Percentiles rank a stretch among this genome's conserved stretches.
Conservation (phyloP, 2,797 vertebrate species). For the Peromyscus nudipes region DNA sequence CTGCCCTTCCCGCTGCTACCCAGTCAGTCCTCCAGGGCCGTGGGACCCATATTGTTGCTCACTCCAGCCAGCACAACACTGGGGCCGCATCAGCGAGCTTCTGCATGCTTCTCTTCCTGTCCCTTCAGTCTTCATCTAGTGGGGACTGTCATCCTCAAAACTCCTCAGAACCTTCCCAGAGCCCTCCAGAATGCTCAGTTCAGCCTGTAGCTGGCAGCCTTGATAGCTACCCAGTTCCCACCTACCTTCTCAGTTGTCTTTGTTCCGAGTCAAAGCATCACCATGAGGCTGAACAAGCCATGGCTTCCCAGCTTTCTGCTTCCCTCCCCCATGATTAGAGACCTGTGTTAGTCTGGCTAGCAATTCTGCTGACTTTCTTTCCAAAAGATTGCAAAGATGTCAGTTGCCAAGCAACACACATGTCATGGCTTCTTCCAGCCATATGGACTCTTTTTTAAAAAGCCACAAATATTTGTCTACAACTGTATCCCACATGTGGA, state of each 20-base stretch:
- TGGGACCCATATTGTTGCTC: accelerated
- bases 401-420: constrained; percentile 46
- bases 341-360: background rate
- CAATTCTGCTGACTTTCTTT: constrained; percentile 7
- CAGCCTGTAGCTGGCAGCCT: background rate
- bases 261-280: constrained; percentile 57
- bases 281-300: background rate
- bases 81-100: accelerated
- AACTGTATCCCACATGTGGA: constrained; percentile 42
- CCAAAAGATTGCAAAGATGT: constrained; percentile 8
- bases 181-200: background rate
- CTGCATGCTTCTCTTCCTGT: background rate
- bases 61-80: background rate
- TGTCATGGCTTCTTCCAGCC: constrained; percentile 48
- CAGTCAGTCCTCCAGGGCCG: background rate
- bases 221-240: constrained; percentile 4
- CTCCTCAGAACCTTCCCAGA: background rate
- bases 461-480: background rate
- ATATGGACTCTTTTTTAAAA: constrained; percentile 4
- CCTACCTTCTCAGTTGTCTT: constrained; percentile 44
- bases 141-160: background rate
- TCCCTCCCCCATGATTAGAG: background rate
- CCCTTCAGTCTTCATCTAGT: background rate
- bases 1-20: background rate
- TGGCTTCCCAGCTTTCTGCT: constrained; percentile 29